A percentile compares a stretch with the other conserved stretches of the same genome.
Conservation (phyloP, 1,140 invertebrate species). For the Brachionus calyciflorus region DNA sequence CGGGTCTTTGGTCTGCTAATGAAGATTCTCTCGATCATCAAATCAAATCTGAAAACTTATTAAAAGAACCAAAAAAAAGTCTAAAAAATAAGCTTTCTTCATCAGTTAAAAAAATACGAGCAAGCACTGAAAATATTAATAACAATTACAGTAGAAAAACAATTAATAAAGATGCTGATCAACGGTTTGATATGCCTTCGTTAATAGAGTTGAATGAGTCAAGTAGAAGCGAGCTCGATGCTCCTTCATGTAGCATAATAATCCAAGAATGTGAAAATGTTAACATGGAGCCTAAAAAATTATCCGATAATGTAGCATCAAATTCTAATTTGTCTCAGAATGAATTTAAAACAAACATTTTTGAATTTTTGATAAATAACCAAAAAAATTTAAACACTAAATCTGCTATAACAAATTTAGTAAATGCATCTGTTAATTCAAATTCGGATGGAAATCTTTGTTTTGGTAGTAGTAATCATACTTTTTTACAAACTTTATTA, state of each 20-base stretch:
- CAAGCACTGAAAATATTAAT: too few species aligned
- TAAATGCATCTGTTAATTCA: neutral
- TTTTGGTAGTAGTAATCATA: neutral
- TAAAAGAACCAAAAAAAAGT: too few species aligned
- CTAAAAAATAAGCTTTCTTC: too few species aligned
- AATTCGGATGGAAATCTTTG: neutral
- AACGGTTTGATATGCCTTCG: neutral
- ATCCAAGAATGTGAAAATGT: conserved; percentile 2
- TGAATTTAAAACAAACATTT: neutral
- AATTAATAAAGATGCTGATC: too few species aligned
- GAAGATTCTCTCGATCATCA: too few species aligned
- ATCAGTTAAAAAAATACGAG: too few species aligned
- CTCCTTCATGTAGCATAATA: neutral
- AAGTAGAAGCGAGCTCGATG: neutral
- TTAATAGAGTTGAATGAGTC: neutral
- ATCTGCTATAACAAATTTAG: neutral
- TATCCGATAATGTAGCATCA: neutral
- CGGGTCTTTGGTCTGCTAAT: too few species aligned
- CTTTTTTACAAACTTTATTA: neutral
- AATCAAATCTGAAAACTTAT: too few species aligned
- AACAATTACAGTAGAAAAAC: too few species aligned
- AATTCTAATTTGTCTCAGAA: neutral
- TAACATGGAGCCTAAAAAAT: neutral
- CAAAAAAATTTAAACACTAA: conserved; percentile 24
- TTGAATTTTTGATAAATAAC: conserved; percentile 20